These are phyloP conservation scores for Acrocephalus kingi DNA, from an alignment of 2,113 vertebrate genomes.

Conservation along the genomic window DNA sequence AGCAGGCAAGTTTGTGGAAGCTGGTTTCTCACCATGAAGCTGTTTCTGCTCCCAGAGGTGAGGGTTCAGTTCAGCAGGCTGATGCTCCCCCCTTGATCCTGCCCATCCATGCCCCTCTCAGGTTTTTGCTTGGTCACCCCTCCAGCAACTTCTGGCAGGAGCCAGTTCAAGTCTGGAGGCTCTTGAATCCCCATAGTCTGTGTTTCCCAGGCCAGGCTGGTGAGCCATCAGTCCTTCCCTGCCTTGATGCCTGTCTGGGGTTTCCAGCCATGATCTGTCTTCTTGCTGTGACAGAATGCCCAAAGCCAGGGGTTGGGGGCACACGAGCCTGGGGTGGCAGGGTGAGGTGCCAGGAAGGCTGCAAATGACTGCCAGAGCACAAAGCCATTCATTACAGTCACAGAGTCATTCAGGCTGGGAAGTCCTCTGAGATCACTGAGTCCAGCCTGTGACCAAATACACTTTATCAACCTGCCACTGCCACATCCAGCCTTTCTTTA, in stretches of 20 bases:
- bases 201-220: neutral
- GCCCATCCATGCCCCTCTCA: accelerated
- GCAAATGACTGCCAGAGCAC: neutral
- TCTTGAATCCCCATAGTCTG: accelerated
- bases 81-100: accelerated
- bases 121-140: neutral
- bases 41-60: neutral
- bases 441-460: neutral
- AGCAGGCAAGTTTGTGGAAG: neutral
- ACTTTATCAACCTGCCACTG: neutral
- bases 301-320: neutral
- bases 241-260: neutral
- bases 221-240: neutral
- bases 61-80: neutral
- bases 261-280: neutral
- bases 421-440: neutral
- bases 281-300: neutral
- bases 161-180: neutral
- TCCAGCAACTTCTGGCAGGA: neutral
- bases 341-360: neutral
- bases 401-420: neutral
- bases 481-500: neutral
- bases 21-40: accelerated
- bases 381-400: neutral
- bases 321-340: neutral